Base-by-base conservation (phyloP, 1,140 invertebrate species). In the Zaprionus capensis region DNA sequence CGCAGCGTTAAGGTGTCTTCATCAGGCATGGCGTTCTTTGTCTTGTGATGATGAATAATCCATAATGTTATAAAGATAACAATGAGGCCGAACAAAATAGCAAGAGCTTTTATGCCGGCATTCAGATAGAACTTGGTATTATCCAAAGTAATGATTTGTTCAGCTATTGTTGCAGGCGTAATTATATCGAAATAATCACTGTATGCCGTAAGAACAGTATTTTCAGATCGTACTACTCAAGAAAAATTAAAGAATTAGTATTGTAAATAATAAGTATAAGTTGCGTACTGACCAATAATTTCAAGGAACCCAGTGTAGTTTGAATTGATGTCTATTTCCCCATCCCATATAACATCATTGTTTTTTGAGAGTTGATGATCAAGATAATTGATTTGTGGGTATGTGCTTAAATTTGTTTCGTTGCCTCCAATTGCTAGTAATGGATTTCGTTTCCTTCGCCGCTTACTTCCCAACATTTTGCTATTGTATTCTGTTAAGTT, bases 291-390 rank as follows among this genome's bases (percentile, higher is more conserved):
- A 97, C 96, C 95, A 78, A 97, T 95, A 51, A 97, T 94, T 94
- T 97, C 96, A 24, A 98, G 93, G 85, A 97, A 97, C 24, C 96
- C 95, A 1, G 97, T 97, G 76, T 98, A 98, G 83, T 97, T 97
- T 2, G 96, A 95, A 22, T 94, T 94, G 14, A 95, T 94, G 82
- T 97, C 96, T 31, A 98, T 93, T 51, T 93, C 93, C 0, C 97
- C 97, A 92, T 98, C 97, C 73, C 93, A 94, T 2, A 94, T 94
- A 85, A 77, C 93, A 6, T 64, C 49, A 41, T 65, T 59, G 28
- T 59, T 55, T 49, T 77, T 75, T 5, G 31, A 5, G 22, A 38
- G 41, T 2, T 67, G 68, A 34, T 65, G 51, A 28, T 73, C 59
- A 71, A 53, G 53, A 7, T 57, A 20, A 53, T 41, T 34, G 1